Evolutionary conservation across 2,888 invertebrate species (phyloP), one percentile per base, ranked within the genome.

Genomic region (Lepas anatifera): DNA sequence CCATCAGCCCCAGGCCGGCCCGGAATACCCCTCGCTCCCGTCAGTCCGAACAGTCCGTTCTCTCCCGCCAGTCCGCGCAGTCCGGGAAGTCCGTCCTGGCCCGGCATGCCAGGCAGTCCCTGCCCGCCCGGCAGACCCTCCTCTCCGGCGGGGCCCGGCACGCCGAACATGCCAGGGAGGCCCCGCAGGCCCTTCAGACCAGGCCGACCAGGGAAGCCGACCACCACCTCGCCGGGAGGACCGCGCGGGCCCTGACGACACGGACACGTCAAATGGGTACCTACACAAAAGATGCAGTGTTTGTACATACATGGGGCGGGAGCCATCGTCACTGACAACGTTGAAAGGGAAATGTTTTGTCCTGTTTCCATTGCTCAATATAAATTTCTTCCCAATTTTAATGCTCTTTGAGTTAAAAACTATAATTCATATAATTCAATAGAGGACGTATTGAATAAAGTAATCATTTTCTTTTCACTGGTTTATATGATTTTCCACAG

Each of bases 41-140:
- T n/a, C n/a, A n/a, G 64, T n/a, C 64, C 73, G n/a, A 37, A 37
- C 25, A 69, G 70, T 4, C 73, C 73, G 18, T 41, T 37, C 13
- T 52, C 69, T 25, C 75, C 75, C 22, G 70, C 68, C 25, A 43
- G 66, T 16, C 75, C 75, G 16, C 68, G 70, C n/a, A 71, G 71
- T 16, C 75, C 75, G 29, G 68, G 72, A 22, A 74, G 72, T 16
- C 75, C 75, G 29, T 71, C 70, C 32, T 52, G 71, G 16, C 77
- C 77, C 67, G 74, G 75, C 11, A 74, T 48, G 41, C 77, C 77
- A 41, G 71, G 48, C 27, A 73, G 70, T 48, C 78, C 78, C 35
- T 70, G 71, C 25, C 77, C 76, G 68, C 89, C 88, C 78, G 85
- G 87, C 68, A 81, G 73, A 68, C 80, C 80, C 35, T 76, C 75